These are phyloP conservation scores for Perccottus glenii DNA, from an alignment of 2,113 vertebrate genomes.

Conservation along the genomic window DNA sequence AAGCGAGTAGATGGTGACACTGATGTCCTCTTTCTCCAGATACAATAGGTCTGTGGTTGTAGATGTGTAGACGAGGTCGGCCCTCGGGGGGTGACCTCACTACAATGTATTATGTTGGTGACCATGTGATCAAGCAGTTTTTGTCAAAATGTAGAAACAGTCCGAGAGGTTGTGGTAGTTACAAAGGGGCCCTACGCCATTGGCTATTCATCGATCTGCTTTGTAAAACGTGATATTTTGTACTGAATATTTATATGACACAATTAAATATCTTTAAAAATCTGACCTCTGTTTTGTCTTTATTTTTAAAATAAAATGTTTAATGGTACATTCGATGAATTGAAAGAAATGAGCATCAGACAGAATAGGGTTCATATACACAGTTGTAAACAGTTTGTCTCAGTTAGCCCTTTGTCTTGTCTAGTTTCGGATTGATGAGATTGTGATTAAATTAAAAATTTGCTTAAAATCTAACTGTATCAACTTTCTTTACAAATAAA, in stretches of 20 bases:
- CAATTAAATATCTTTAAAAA: slow-evolving; percentile 85
- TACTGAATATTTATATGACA: slow-evolving; percentile 98
- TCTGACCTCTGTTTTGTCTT: not conserved
- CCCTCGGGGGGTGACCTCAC: slow-evolving; percentile 52
- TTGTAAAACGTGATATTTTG: slow-evolving; percentile 97
- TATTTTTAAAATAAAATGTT: not conserved
- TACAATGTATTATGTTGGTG: slow-evolving; percentile 63
- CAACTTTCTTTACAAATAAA: too few species aligned
- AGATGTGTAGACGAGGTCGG: slow-evolving; percentile 70
- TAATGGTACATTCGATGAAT: too few species aligned
- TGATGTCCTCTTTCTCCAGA: slow-evolving; percentile 39
- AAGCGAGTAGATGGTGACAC: slow-evolving; percentile 20
- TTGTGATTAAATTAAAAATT: too few species aligned
- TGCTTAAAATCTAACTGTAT: too few species aligned
- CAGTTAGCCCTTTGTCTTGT: too few species aligned
- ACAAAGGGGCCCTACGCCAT: slow-evolving; percentile 68
- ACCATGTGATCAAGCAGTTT: slow-evolving; percentile 79
- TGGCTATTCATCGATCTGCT: slow-evolving; percentile 84
- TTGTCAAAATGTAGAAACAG: slow-evolving; percentile 72
- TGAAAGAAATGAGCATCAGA: too few species aligned
- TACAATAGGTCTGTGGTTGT: slow-evolving; percentile 68
- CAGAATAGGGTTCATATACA: too few species aligned
- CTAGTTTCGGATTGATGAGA: too few species aligned
- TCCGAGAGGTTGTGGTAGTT: slow-evolving; percentile 79
- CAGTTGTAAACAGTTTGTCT: too few species aligned